Conservation (phyloP, 1,140 invertebrate genomes). For the Hesperophylax magnus region DNA sequence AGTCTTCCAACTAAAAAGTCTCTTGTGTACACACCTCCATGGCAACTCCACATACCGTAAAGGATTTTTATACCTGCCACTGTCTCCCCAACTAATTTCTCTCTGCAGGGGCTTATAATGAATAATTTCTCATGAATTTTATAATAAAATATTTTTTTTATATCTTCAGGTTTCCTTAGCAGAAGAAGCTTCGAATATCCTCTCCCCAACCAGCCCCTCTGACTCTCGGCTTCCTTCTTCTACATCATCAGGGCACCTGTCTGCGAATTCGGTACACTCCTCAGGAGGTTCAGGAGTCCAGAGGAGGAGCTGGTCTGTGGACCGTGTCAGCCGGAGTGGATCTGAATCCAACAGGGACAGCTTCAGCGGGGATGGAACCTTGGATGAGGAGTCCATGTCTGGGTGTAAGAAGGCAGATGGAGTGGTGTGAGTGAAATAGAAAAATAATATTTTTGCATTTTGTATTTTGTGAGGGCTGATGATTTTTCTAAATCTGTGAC, state of each 20-base stretch:
- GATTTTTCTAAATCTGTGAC: neutral
- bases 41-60: too few species aligned
- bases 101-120: too few species aligned
- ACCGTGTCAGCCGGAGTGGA: constrained; percentile 40
- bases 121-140: too few species aligned
- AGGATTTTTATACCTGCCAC: too few species aligned
- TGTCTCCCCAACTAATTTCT: too few species aligned
- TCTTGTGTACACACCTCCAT: too few species aligned
- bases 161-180: constrained; percentile 51
- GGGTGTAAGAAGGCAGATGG: constrained; percentile 54
- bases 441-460: neutral
- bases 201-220: constrained; percentile 43
- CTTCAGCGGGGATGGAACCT: constrained; percentile 33
- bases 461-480: neutral
- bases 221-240: constrained; percentile 45
- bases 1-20: too few species aligned
- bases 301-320: constrained; percentile 54
- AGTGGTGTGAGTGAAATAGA: constrained; percentile 42
- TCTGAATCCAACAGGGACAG: constrained; percentile 40
- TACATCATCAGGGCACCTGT: constrained; percentile 53
- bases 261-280: constrained; percentile 21
- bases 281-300: constrained; percentile 28
- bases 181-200: constrained; percentile 45
- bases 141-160: neutral
- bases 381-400: constrained; percentile 47